Conservation (phyloP, 2,113 vertebrate genomes). For the Irena cyanogastra region DNA sequence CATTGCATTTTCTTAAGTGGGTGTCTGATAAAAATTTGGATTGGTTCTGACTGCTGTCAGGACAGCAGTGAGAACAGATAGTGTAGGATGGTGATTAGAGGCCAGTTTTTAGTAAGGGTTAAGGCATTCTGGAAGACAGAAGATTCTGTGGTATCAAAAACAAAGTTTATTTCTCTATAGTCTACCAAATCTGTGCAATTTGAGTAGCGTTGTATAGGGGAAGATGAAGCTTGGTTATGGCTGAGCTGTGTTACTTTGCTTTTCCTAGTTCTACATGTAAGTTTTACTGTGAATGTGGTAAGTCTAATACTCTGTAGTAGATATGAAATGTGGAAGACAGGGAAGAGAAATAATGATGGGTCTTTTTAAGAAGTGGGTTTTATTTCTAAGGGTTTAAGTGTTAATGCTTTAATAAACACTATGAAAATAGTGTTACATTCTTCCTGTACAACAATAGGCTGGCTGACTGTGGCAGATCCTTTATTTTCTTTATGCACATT, state of each 20-base stretch:
- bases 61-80: neutral
- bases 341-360: neutral
- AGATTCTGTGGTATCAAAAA: neutral
- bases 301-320: neutral
- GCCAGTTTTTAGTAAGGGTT: neutral
- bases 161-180: neutral
- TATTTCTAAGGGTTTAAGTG: neutral
- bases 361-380: neutral
- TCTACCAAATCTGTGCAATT: neutral
- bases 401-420: neutral
- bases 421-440: neutral
- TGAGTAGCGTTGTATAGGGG: neutral
- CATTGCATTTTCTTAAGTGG: neutral
- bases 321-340: neutral
- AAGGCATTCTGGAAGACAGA: neutral
- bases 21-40: neutral
- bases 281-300: neutral
- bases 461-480: neutral
- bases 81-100: neutral
- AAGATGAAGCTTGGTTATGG: neutral
- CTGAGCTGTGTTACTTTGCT: neutral
- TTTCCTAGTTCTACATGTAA: neutral
- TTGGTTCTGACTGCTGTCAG: neutral
- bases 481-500: neutral
- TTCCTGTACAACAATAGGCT: neutral